Evolutionary conservation across 2,113 vertebrate genomes (phyloP), one percentile per base, ranked within the genome.

Genomic region (Burhinus bistriatus): DNA sequence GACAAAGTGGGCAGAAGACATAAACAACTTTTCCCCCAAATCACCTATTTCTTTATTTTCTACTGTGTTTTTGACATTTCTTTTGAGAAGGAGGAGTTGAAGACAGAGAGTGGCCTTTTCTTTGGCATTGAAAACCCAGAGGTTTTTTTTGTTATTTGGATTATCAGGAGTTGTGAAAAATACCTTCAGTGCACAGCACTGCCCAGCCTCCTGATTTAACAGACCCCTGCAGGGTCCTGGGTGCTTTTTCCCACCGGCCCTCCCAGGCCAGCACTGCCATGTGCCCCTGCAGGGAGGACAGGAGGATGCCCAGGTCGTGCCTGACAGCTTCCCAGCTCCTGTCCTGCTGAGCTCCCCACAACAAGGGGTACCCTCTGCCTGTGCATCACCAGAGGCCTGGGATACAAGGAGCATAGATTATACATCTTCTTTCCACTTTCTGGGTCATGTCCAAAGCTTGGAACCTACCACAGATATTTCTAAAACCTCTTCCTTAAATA

Each of bases 331-430:
- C 36, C 59, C 40, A 1, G 0, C 54, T 51, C 4, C 1, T 4
- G 52, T 11, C 40, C 27, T 2, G 1, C 55, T 3, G 20, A 32
- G 25, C 19, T 30, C 38, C 32, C 42, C 0, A 3, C 3, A 3
- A 19, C 70, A 18, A 15, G 30, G 34, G 32, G 3, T 29, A 27
- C 20, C 55, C 51, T 75, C 40, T 10, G 44, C 57, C 72, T 21
- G 10, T 1, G 1, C 1, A 1, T 15, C 58, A 3, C 26, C 65
- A 11, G 47, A 12, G 15, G 4, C n/a, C 36, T 23, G 34, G 36
- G 13, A 2, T 6, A 40, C 0, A 0, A 23, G 8, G 11, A 9
- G 22, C 34, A 6, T 1, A 16, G 47, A 9, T 16, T 6, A 15
- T 5, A 58, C 23, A 3, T 3, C 34, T 81, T 26, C 44, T 68